Evolutionary conservation across 1,140 invertebrate species (phyloP), one percentile per base, ranked within the genome.

Genomic region (Sipha flava): DNA sequence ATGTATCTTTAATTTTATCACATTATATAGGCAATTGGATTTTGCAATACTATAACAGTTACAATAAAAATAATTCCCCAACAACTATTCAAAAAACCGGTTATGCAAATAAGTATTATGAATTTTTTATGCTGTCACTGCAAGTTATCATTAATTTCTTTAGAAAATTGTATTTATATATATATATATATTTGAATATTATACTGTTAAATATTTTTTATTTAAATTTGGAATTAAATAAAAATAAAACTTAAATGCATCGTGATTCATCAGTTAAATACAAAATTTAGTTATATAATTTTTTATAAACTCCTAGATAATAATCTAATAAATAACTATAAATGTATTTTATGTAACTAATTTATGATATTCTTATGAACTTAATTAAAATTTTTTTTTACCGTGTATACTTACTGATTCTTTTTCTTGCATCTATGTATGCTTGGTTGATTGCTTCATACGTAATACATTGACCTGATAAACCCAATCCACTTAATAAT

Each of bases 401-500:
- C n/a, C n/a, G n/a, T n/a, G n/a, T n/a, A n/a, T 82, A 91, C 90
- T 92, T 89, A 93, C 93, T 88, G 83, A 94, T 92, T 86, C 93
- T 91, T 85, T 94, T 93, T 82, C 93, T 90, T 12, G 94, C 94
- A 84, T 95, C 92, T 64, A 92, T 85, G 85, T 96, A 95, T 54
- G 95, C 94, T 81, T 92, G 90, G 87, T 97, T 95, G 68, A 97
- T 90, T 49, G 94, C 94, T 82, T 96, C 93, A 84, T 95, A 96
- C 16, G 94, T 95, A 83, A 97, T 95, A 85, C 95, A 97, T 18
- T 83, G 80, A 34, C 92, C 92, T 81, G 92, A 89, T 77, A 90
- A 89, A 54, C 90, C 91, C 81, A 89, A 88, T 79, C 88, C 87
- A 72, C 92, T 93, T 86, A 49, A 90, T 90, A 82, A 86, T 85